Evolutionary conservation across 2,113 vertebrate genomes (phyloP).

Genomic region (Edolisoma coerulescens): DNA sequence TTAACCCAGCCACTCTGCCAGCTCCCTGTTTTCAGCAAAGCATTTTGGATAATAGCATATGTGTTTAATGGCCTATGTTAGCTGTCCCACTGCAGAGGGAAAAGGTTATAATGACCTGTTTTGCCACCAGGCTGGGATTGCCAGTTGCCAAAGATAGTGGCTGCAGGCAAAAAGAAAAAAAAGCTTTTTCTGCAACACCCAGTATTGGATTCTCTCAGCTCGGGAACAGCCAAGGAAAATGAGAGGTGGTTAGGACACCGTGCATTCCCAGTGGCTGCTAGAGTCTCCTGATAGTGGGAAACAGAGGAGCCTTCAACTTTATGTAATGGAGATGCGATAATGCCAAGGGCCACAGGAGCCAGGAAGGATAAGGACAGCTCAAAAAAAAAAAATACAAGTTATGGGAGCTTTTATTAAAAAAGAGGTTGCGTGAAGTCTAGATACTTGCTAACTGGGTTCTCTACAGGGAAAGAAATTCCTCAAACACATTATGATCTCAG

Average conservation of each 20-base stretch:
- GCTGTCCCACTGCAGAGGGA: background rate
- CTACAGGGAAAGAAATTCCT: background rate
- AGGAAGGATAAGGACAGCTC: background rate
- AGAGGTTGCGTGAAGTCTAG: background rate
- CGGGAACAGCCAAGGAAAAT: constrained; percentile 17
- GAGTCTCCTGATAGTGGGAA: background rate
- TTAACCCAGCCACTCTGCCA: background rate
- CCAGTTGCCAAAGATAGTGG: background rate
- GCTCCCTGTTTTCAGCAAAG: background rate
- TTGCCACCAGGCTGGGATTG: background rate
- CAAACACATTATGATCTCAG: background rate
- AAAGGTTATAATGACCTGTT: background rate
- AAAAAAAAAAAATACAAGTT: background rate
- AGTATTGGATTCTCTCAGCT: background rate
- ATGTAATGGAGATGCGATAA: background rate
- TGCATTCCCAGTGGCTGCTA: background rate
- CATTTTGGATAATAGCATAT: background rate
- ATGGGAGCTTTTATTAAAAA: background rate
- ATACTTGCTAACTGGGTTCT: background rate
- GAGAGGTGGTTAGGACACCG: background rate
- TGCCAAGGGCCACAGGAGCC: background rate
- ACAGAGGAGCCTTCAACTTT: constrained; percentile 24
- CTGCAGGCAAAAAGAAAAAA: background rate
- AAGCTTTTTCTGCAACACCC: background rate
- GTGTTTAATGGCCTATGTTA: background rate